A percentile compares a stretch with the other conserved stretches of the same genome.
phyloP scores from a whole-genome alignment of 37 sponge, comb jelly and placozoan genomes.

The Spongilla lacustris region DNA sequence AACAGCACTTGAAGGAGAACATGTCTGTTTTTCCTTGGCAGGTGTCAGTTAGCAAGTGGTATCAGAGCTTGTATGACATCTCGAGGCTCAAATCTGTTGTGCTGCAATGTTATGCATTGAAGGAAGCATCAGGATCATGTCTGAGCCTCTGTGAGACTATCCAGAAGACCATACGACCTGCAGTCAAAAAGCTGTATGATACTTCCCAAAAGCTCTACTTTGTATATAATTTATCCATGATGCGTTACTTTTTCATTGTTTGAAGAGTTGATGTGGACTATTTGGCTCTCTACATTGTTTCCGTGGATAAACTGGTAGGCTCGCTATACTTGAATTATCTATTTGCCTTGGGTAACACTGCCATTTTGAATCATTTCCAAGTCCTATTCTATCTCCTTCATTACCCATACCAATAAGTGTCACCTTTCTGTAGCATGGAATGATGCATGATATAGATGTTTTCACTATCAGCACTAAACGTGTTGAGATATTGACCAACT shows the following conservation, averaged over 20 bases:
- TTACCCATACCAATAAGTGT: no score
- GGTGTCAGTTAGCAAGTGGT: not conserved
- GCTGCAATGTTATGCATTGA: not conserved
- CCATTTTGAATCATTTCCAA: no score
- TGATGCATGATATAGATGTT: no score
- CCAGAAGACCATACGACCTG: not conserved
- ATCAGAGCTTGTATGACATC: not conserved
- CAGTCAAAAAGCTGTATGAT: slow-evolving; percentile 5
- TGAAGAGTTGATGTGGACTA: slow-evolving; percentile 43
- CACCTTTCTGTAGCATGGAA: no score
- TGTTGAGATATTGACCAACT: no score
- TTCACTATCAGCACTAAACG: no score
- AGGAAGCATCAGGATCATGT: not conserved
- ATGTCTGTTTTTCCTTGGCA: not conserved
- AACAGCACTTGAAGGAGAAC: no score
- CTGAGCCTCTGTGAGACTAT: not conserved
- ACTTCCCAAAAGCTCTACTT: not conserved
- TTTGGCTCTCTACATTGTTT: slow-evolving; percentile 20
- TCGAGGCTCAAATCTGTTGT: not conserved
- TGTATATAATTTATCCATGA: not conserved
- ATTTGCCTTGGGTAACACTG: no score
- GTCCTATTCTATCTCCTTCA: no score
- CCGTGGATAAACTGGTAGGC: slow-evolving; percentile 53
- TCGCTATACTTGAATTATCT: no score
- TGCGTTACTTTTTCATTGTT: not conserved